A percentile compares a stretch with the other conserved stretches of the same genome.
Conservation (phyloP, 2,113 vertebrate species). For the Oxyura jamaicensis region DNA sequence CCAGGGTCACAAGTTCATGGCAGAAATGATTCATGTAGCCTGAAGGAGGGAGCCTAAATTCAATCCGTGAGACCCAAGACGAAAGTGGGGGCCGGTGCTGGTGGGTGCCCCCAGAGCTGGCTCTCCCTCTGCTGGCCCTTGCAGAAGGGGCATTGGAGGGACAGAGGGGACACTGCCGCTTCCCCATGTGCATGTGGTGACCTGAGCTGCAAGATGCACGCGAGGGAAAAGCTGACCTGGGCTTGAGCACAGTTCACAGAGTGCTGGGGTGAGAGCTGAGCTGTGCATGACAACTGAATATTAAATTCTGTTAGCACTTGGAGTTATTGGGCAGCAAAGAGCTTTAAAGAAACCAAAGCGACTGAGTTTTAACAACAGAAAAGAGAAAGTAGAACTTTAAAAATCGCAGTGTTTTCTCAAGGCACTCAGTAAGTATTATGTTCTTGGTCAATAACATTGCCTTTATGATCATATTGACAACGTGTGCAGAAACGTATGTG, state of each 20-base stretch:
- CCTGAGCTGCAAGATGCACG: neutral
- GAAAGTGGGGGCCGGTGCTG: neutral
- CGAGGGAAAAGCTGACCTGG: neutral
- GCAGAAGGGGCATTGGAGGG: neutral
- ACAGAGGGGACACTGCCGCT: fast-evolving
- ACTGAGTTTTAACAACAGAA: neutral
- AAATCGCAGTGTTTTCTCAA: conserved; percentile 17
- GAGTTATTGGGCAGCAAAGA: conserved; percentile 42
- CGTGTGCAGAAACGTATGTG: neutral
- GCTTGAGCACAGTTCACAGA: neutral
- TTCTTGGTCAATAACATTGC: conserved; percentile 36
- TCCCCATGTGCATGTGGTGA: neutral
- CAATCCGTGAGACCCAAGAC: neutral
- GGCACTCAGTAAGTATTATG: conserved; percentile 10
- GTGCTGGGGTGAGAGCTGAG: neutral
- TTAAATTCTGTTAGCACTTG: conserved; percentile 52
- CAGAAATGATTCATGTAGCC: conserved; percentile 42
- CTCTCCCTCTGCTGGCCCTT: neutral
- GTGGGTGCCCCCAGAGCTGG: neutral
- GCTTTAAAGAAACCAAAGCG: conserved; percentile 35
- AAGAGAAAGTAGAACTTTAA: neutral
- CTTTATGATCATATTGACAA: conserved; percentile 57
- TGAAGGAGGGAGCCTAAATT: conserved; percentile 30
- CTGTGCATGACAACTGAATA: conserved; percentile 23
- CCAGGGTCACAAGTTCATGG: conserved; percentile 42